Base-by-base conservation (phyloP, 1,140 invertebrate genomes). In the Lutraria rhynchaena region DNA sequence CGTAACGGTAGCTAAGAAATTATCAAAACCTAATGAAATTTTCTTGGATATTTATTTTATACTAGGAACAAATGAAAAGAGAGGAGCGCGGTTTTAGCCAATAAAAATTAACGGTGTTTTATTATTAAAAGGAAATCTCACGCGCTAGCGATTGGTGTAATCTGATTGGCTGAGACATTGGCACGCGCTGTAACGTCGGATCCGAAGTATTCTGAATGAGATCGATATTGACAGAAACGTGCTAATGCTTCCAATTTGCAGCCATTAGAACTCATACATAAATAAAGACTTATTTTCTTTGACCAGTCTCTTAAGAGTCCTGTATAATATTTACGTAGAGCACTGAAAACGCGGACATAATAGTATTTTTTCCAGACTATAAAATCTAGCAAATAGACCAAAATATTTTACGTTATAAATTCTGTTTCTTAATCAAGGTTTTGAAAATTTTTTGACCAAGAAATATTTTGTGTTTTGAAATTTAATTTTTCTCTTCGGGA, bases 1-100 rank as follows among this genome's bases (percentile, higher is more conserved):
- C 53, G 76, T 69, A 67, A 67, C 63, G 51, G 53, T 53, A 55
- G 53, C 61, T 33, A 80, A 58, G 65, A 80, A 80, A 69, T 80
- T 69, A 69, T 57, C 55, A 80, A 69, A 58, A 51, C 37, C 29
- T 80, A 80, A 80, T 80, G 53, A 55, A 46, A 80, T 80, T 80
- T 80, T 70, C 63, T 80, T 80, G 35, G 76, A 67, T 80, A 67
- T 61, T 80, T 67, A 80, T 80, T 80, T 80, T 80, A 80, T 80
- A 80, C 46, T 51, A 70, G 29, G 35, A 70, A 57, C 76, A 80
- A 69, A 80, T 60, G 63, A 57, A 35, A 70, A 80, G 65, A 70
- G 53, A 51, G 65, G 76, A 55, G 76, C 29, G 24, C n/a, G 46
- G 31, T 60, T 60, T 80, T 70, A 55, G 65, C 76, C 76, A 80